Evolutionary conservation across 1,140 invertebrate species (phyloP).

Genomic region (Brachionus calyciflorus): DNA sequence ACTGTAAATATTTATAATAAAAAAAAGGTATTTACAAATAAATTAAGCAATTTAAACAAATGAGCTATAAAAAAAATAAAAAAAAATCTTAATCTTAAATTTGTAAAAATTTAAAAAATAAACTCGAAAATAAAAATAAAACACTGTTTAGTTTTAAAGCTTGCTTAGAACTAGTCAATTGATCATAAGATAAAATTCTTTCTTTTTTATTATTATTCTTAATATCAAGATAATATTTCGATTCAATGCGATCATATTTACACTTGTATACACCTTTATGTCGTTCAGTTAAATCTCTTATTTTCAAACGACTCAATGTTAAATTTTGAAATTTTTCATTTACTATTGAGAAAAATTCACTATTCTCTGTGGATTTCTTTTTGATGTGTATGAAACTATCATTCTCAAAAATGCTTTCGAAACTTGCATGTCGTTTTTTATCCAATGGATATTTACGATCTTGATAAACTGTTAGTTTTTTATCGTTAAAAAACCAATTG

Average conservation of each 20-base stretch:
- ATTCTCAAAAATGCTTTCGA: neutral
- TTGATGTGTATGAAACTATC: neutral
- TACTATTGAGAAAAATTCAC: neutral
- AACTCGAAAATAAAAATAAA: too few species aligned
- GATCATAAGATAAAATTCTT: neutral
- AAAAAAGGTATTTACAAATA: too few species aligned
- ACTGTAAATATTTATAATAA: too few species aligned
- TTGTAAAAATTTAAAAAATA: too few species aligned
- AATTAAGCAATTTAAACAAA: too few species aligned
- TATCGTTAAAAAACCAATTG: neutral
- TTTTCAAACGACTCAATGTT: slow-evolving; percentile 3
- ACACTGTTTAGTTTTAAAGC: neutral
- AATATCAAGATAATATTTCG: slow-evolving; percentile 1
- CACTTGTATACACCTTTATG: slow-evolving; percentile 36
- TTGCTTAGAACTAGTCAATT: neutral
- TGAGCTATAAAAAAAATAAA: too few species aligned
- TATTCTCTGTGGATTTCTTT: neutral
- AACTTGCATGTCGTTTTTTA: neutral
- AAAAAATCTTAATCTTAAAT: too few species aligned
- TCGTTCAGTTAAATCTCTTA: neutral
- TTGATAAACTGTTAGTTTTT: neutral
- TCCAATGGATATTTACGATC: neutral
- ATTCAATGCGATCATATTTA: slow-evolving; percentile 5
- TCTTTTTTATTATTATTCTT: neutral
- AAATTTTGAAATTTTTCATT: slow-evolving; percentile 19